phyloP scores from a whole-genome alignment of 1,140 invertebrate genomes.

The Atta cephalotes region DNA sequence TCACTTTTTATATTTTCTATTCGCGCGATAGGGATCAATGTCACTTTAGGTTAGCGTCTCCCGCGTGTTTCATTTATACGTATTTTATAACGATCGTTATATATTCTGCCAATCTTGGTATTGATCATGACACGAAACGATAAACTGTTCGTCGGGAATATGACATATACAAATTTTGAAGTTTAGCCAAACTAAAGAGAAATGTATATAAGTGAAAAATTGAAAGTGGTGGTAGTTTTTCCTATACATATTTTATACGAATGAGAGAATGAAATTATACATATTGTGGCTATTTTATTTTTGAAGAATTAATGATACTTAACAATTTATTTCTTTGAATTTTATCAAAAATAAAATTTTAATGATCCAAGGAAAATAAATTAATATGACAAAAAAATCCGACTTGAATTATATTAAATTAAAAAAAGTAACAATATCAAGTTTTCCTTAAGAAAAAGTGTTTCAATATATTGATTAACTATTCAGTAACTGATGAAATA shows the following conservation, averaged over 20 bases:
- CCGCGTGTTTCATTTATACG: slow-evolving; percentile 28
- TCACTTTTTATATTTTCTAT: slow-evolving; percentile 59
- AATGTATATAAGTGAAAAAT: neutral
- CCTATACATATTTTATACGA: neutral
- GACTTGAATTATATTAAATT: neutral
- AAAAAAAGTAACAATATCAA: too few species aligned
- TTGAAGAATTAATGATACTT: slow-evolving; percentile 1
- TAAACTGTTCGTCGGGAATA: neutral
- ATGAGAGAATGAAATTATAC: neutral
- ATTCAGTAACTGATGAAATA: too few species aligned
- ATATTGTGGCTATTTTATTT: neutral
- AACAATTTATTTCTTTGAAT: neutral
- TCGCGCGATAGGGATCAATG: slow-evolving; percentile 48
- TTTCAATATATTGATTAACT: too few species aligned
- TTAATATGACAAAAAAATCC: too few species aligned
- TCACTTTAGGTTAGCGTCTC: slow-evolving; percentile 41
- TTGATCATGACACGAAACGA: slow-evolving; percentile 29
- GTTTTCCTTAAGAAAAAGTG: too few species aligned
- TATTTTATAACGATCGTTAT: slow-evolving; percentile 40
- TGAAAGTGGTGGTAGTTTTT: neutral
- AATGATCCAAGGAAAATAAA: neutral
- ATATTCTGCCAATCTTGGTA: slow-evolving; percentile 42
- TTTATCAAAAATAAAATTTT: neutral
- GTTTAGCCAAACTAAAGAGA: neutral
- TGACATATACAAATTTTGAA: neutral